Percentiles rank a stretch among this genome's conserved stretches.
Conservation (phyloP, 2,797 vertebrate species). For the Schizopygopsis pylzovi region DNA sequence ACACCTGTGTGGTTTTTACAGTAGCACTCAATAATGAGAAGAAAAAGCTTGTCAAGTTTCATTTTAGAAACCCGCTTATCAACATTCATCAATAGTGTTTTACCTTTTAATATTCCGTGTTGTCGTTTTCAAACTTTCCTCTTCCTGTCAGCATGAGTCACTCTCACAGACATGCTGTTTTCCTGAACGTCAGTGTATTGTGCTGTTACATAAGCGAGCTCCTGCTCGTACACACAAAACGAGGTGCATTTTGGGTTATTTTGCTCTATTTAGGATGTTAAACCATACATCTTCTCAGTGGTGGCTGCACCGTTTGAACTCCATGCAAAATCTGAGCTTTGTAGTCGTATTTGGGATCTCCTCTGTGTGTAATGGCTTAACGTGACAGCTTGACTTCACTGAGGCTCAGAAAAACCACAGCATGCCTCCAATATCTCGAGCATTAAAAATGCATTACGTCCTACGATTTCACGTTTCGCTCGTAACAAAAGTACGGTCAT, state of each 20-base stretch:
- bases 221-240: neutral
- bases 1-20: constrained; percentile 31
- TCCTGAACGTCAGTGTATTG: constrained; percentile 6
- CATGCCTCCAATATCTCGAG: constrained; percentile 30
- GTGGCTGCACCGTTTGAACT: constrained; percentile 20
- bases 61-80: constrained; percentile 1
- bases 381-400: constrained; percentile 21
- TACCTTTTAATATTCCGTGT: constrained; percentile 6
- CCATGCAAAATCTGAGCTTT: constrained; percentile 16
- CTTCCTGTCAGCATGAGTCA: constrained; percentile 16
- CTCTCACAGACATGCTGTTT: constrained; percentile 17
- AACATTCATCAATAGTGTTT: constrained; percentile 42
- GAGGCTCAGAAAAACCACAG: constrained; percentile 31
- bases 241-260: constrained; percentile 21
- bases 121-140: neutral
- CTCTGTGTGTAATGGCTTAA: constrained; percentile 25
- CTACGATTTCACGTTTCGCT: constrained; percentile 18
- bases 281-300: constrained; percentile 27
- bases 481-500: neutral
- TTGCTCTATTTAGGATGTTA: constrained; percentile 23
- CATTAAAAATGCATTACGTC: constrained; percentile 47
- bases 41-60: constrained; percentile 16
- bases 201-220: neutral
- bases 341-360: constrained; percentile 22
- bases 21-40: constrained; percentile 26